These are phyloP conservation scores for Drosophila putrida DNA, from an alignment of 2,888 invertebrate genomes.

Conservation along the genomic window DNA sequence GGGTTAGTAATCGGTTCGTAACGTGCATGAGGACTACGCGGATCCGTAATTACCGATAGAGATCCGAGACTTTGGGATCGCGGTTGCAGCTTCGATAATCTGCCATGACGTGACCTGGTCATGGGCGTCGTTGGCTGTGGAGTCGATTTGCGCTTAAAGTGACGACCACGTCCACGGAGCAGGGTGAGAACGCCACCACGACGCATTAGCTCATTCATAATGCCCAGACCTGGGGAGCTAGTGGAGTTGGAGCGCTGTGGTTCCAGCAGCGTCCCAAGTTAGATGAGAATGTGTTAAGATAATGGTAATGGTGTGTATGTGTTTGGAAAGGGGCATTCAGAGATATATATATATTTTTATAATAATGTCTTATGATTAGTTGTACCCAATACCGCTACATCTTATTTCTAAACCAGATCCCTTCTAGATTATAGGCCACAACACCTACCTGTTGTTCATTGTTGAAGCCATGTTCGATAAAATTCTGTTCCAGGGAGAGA, in stretches of 20 bases:
- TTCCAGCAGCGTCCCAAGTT: conserved; percentile 22
- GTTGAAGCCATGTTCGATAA: conserved; percentile 87
- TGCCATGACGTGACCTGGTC: conserved; percentile 70
- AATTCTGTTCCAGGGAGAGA: conserved; percentile 86
- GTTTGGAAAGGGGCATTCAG: conserved; percentile 59
- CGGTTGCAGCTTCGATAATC: conserved; percentile 79
- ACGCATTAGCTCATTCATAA: conserved; percentile 83
- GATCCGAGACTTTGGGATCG: conserved; percentile 85
- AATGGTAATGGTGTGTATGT: conserved; percentile 35
- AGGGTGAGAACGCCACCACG: conserved; percentile 85
- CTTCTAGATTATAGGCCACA: not conserved
- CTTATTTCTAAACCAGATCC: conserved; percentile 37
- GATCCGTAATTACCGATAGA: conserved; percentile 85
- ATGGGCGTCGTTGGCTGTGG: conserved; percentile 83
- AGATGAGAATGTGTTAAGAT: conserved; percentile 16
- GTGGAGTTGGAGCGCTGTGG: conserved; percentile 76
- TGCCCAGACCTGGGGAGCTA: conserved; percentile 80
- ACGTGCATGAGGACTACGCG: conserved; percentile 72
- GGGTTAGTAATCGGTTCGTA: conserved; percentile 84
- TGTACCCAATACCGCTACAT: conserved; percentile 47
- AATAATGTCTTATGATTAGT: conserved; percentile 39
- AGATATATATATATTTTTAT: conserved; percentile 42
- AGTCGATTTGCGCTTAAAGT: conserved; percentile 84
- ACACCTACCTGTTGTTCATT: conserved; percentile 88
- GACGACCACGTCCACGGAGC: conserved; percentile 83